Conservation (phyloP, 2,888 invertebrate genomes). For the Clepsis dumicolana region DNA sequence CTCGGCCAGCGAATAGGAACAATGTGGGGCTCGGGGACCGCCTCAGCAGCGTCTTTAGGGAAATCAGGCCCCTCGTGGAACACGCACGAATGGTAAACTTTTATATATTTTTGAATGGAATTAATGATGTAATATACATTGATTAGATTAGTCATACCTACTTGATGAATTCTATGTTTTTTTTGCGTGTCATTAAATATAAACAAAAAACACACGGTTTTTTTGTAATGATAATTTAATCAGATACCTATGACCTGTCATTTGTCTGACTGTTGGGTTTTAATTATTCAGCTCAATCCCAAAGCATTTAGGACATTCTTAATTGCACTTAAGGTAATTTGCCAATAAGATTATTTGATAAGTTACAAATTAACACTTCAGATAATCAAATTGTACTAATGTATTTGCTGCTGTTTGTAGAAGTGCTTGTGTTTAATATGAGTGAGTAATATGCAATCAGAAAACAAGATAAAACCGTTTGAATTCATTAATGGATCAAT, state of each 20-base stretch:
- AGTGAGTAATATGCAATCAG: too few relatives aligned
- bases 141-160: conserved; percentile 37
- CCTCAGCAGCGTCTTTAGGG: conserved; percentile 83
- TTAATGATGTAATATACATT: conserved; percentile 38
- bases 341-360: too few relatives aligned
- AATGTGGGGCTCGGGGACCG: conserved; percentile 78
- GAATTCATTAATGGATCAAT: too few relatives aligned
- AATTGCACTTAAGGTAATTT: too few relatives aligned
- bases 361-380: too few relatives aligned
- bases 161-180: conserved; percentile 2
- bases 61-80: conserved; percentile 89
- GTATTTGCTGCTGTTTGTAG: too few relatives aligned
- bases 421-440: too few relatives aligned
- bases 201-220: background rate
- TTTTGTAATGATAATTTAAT: background rate
- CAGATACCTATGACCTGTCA: background rate
- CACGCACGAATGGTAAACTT: conserved; percentile 84
- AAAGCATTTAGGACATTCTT: background rate
- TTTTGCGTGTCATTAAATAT: conserved; percentile 18
- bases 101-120: background rate
- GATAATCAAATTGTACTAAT: too few relatives aligned
- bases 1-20: conserved; percentile 68
- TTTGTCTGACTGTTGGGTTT: background rate
- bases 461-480: too few relatives aligned
- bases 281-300: background rate